phyloP scores from a whole-genome alignment of 2,797 vertebrate species.

The Helostoma temminkii region DNA sequence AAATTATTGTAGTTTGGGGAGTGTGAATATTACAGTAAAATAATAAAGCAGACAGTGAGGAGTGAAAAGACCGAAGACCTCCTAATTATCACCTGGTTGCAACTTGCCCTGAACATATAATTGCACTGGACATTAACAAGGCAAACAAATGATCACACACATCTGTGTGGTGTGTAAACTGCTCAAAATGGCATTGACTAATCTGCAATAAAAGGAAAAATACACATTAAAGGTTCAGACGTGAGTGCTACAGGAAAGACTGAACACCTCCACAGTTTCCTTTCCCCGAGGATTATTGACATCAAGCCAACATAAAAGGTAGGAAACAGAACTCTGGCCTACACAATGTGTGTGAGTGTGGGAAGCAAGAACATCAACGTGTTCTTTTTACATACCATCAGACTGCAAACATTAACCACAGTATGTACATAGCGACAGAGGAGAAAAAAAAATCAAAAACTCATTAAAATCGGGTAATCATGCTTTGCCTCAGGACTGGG shows the following conservation, averaged over 20 bases:
- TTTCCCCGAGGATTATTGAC: slow-evolving; percentile 13
- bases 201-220: slow-evolving; percentile 3
- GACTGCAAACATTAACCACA: slow-evolving; percentile 73
- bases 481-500: slow-evolving; percentile 77
- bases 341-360: slow-evolving; percentile 20
- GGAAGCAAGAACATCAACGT: slow-evolving; percentile 54
- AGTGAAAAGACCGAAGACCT: slow-evolving; percentile 25
- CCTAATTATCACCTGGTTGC: slow-evolving; percentile 4
- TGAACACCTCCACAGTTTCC: slow-evolving; percentile 9
- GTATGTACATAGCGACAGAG: slow-evolving; percentile 71
- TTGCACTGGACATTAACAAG: slow-evolving; percentile 15
- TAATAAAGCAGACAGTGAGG: slow-evolving; percentile 5
- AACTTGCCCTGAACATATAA: slow-evolving; percentile 25
- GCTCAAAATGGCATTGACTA: slow-evolving; percentile 10
- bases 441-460: slow-evolving; percentile 80
- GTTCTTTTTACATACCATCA: slow-evolving; percentile 53
- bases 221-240: background rate
- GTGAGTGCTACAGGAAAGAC: background rate
- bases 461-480: slow-evolving; percentile 85
- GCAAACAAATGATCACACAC: slow-evolving; percentile 22
- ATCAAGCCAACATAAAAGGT: slow-evolving; percentile 23
- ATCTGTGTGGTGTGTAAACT: background rate
- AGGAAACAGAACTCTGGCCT: slow-evolving; percentile 21
- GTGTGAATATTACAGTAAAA: background rate
- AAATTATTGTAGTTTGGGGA: background rate